A percentile compares a stretch with the other conserved stretches of the same genome.
Conservation (phyloP, 2,797 vertebrate genomes). For the Acomys russatus region DNA sequence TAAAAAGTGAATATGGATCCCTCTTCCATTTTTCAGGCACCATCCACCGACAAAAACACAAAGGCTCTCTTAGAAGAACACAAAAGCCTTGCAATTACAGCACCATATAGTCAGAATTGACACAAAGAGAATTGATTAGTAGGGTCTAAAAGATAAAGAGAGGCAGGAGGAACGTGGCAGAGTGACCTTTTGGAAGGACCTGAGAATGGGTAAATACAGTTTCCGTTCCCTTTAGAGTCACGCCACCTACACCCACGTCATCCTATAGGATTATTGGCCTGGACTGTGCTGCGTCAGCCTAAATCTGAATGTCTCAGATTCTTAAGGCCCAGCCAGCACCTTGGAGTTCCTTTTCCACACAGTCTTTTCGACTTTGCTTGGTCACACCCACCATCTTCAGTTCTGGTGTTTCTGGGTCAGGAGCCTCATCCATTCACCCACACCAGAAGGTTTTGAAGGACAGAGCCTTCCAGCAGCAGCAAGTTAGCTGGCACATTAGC, state of each 20-base stretch:
- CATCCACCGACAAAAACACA: background rate
- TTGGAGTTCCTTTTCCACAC: background rate
- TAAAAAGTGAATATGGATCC: background rate
- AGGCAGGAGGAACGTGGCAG: background rate
- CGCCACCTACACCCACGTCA: background rate
- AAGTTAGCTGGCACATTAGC: background rate
- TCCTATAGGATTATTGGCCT: background rate
- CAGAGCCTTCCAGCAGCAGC: background rate
- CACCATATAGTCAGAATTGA: constrained; percentile 42
- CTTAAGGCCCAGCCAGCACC: background rate
- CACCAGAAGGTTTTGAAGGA: background rate
- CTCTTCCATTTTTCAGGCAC: background rate
- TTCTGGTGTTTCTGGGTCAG: background rate
- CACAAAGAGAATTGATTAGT: background rate
- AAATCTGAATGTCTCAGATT: background rate
- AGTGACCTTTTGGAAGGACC: constrained; percentile 8
- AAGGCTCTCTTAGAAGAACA: background rate
- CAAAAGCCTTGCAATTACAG: background rate
- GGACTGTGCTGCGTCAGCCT: background rate
- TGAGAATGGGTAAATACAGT: background rate
- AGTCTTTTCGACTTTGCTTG: background rate
- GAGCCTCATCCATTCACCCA: background rate
- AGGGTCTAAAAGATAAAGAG: background rate
- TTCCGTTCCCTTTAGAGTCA: background rate
- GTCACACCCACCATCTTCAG: background rate